These are phyloP conservation scores for Drosophila histrio DNA, from an alignment of 2,888 invertebrate species.

Conservation along the genomic window DNA sequence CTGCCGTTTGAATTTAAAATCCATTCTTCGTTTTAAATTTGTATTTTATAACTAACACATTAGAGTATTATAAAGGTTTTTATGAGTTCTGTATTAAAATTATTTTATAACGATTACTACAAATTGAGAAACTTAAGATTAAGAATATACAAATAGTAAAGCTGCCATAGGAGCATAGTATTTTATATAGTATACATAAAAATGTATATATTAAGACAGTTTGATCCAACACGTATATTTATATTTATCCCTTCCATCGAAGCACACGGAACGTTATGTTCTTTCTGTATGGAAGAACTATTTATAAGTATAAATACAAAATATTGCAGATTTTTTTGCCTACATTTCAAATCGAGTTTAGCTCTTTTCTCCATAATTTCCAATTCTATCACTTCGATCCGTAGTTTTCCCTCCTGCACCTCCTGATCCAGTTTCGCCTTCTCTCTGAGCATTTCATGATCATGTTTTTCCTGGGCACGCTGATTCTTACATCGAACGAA, in stretches of 20 bases:
- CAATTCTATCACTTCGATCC: slow-evolving; percentile 19
- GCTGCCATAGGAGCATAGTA: neutral
- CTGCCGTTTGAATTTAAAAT: no score
- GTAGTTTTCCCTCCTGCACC: slow-evolving; percentile 25
- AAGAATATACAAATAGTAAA: neutral
- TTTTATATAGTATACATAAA: neutral
- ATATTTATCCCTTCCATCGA: no score
- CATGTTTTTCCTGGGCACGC: slow-evolving; percentile 30
- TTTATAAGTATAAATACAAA: neutral
- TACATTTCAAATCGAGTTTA: neutral
- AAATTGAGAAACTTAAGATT: neutral
- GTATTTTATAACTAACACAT: no score
- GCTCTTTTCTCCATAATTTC: slow-evolving; percentile 8
- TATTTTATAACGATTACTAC: no score
- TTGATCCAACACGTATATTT: no score
- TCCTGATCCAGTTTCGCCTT: slow-evolving; percentile 30
- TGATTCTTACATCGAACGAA: neutral
- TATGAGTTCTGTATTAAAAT: neutral
- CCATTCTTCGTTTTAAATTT: no score
- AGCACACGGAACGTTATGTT: no score
- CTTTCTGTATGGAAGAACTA: neutral
- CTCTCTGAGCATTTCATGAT: slow-evolving; percentile 26
- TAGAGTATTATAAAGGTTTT: no score
- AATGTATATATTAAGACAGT: neutral
- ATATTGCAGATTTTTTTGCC: neutral